Evolutionary conservation across 2,113 vertebrate genomes (phyloP), one percentile per base, ranked within the genome.

Genomic region (Pomatorhinus ruficollis): DNA sequence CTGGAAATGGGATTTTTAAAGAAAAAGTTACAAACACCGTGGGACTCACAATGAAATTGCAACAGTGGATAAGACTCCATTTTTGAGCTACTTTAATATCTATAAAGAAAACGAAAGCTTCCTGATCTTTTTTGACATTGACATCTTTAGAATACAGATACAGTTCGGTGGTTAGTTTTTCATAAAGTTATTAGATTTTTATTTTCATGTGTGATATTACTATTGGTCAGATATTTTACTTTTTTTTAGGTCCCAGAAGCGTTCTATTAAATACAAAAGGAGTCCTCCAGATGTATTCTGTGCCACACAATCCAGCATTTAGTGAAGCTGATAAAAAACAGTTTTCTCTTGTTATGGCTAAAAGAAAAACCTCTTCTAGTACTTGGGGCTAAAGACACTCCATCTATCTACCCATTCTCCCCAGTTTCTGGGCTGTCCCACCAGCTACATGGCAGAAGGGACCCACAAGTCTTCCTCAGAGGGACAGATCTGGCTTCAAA

Each of bases 81-180:
- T 94, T 95, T 82, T 49, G 53, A 92, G 47, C 40, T 89, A 75
- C 79, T 89, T 93, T 74, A 86, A 42, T 30, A 77, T 22, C 68
- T 52, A 30, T 27, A 78, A 80, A 84, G 60, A 75, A 64, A 81
- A 40, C 85, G 14, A 83, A 83, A 61, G 23, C 9, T 68, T 81
- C 75, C 68, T 64, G 7, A 35, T 80, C 4, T 21, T 63, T 78
- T 83, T 47, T 50, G 31, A 63, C 9, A 37, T 64, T 31, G 75
- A 45, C 27, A n/a, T 52, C 39, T 90, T 76, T 9, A 44, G 56
- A 57, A 47, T 64, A 75, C 5, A 80, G 25, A 80, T 63, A 37
- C 1, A 1, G 47, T 23, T 94, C 80, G 52, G 39, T 63, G 42
- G 54, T 56, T 92, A 69, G 42, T 45, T 95, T 91, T 86, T 71